Evolutionary conservation across 2,888 invertebrate genomes (phyloP), one percentile per base, ranked within the genome.

Genomic region (Linnaemya tessellans): DNA sequence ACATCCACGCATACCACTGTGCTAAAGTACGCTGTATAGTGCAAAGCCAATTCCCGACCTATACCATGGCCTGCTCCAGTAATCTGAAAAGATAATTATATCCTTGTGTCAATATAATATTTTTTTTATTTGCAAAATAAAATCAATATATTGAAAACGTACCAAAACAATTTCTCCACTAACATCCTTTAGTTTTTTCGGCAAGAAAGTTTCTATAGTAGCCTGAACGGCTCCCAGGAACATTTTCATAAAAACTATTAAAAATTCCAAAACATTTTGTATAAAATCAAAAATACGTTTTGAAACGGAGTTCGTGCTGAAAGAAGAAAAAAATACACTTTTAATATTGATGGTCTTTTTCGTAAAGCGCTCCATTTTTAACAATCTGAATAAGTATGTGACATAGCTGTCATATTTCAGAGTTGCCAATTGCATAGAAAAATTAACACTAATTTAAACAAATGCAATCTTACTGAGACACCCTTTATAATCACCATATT

Each of bases 61-160:
- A 97, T 97, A 10, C 97, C 97, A 92, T 96, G 96, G 0, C 97
- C 97, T 0, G 97, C 94, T 20, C 97, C 97, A 15, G 97, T 97
- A 84, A 98, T 95, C 97, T 97, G 78, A 41, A 54, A 68, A 35
- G 5, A 67, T 0, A 73, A 49, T 11, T 0, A 7, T 38, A 49
- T 15, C 5, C 9, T 11, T 25, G 22, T n/a, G 30, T 15, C 38
- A 49, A 10, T 5, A 49, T 30, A 51, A n/a, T 11, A 8, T 0
- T 49, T 49, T 18, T 49, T 49, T 49, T 51, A 15, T 49, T 18
- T 38, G 11, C 3, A 11, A 25, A 20, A 0, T 11, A 49, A 25
- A 41, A 22, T 35, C 20, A 41, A 3, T 64, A 11, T 30, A 41
- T 22, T n/a, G 18, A 7, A 46, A 20, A 51, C 95, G 94, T 93